Evolutionary conservation across 2,113 vertebrate species (phyloP).

Genomic region (Bufo bufo): DNA sequence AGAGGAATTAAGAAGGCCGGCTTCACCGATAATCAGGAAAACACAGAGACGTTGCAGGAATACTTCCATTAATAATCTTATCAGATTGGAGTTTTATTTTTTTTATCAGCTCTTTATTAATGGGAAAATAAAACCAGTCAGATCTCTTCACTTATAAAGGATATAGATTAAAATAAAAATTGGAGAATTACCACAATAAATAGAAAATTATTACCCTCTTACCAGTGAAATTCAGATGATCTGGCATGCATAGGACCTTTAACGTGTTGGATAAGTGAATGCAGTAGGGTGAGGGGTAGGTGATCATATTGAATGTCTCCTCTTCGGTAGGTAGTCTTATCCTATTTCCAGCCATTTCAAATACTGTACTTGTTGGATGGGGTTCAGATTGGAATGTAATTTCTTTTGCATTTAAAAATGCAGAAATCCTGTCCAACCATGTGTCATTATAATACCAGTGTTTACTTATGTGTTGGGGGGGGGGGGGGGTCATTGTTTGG

Average conservation of each 20-base stretch:
- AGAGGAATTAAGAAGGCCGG: slow-evolving; percentile 64
- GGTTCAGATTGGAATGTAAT: too few relatives aligned
- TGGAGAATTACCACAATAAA: not conserved
- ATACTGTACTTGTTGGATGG: too few relatives aligned
- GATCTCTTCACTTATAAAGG: not conserved
- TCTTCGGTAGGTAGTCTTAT: too few relatives aligned
- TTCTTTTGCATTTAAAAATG: too few relatives aligned
- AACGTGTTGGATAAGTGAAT: too few relatives aligned
- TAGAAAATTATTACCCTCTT: not conserved
- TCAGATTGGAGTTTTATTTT: not conserved
- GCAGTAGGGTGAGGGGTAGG: too few relatives aligned
- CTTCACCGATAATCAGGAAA: slow-evolving; percentile 65
- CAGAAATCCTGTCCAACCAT: too few relatives aligned
- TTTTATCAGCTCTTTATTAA: slow-evolving; percentile 10
- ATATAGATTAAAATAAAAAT: not conserved
- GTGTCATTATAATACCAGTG: too few relatives aligned
- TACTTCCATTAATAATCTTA: slow-evolving; percentile 32
- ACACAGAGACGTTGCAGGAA: slow-evolving; percentile 10
- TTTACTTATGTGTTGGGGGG: too few relatives aligned
- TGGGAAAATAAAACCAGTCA: not conserved
- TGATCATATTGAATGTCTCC: too few relatives aligned
- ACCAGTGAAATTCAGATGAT: not conserved
- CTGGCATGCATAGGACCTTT: not conserved
- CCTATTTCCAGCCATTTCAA: too few relatives aligned
- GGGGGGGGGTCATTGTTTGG: too few relatives aligned